Conservation (phyloP, 2,797 vertebrate species). For the Orientallactaga sibirica region DNA sequence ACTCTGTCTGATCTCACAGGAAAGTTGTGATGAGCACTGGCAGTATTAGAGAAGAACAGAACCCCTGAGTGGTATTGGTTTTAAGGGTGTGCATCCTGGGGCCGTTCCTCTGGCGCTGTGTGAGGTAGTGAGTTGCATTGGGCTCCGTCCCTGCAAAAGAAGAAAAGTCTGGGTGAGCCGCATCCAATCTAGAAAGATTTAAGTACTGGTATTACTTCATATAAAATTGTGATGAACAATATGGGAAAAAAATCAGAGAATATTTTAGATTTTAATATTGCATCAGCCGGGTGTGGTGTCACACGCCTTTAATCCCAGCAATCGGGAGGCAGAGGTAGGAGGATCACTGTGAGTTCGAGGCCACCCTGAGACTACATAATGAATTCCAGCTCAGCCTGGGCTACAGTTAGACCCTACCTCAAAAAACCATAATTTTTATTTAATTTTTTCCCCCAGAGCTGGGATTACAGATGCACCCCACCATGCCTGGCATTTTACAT, state of each 20-base stretch:
- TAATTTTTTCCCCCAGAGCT: no score
- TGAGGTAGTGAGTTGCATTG: not conserved
- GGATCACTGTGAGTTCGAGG: no score
- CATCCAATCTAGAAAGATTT: not conserved
- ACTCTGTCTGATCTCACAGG: not conserved
- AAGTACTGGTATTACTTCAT: not conserved
- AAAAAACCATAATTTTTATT: no score
- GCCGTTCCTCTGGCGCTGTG: fast-evolving
- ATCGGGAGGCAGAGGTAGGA: no score
- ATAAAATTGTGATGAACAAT: not conserved
- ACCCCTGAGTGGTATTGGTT: not conserved
- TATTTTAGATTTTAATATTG: constrained; percentile 14
- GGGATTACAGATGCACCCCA: no score
- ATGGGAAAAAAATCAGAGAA: not conserved
- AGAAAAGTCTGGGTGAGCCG: not conserved
- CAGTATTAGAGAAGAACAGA: not conserved
- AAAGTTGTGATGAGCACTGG: not conserved
- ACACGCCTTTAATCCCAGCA: no score
- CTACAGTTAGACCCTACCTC: no score
- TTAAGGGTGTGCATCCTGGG: not conserved
- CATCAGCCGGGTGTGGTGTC: no score
- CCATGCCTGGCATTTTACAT: no score
- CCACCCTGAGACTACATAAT: no score
- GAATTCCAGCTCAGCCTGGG: no score
- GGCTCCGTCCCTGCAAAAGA: not conserved